Percentiles rank a stretch among this genome's conserved stretches.
Evolutionary conservation across 2,888 invertebrate genomes (phyloP).

Genomic region (Eueremaeus valkanovi): DNA sequence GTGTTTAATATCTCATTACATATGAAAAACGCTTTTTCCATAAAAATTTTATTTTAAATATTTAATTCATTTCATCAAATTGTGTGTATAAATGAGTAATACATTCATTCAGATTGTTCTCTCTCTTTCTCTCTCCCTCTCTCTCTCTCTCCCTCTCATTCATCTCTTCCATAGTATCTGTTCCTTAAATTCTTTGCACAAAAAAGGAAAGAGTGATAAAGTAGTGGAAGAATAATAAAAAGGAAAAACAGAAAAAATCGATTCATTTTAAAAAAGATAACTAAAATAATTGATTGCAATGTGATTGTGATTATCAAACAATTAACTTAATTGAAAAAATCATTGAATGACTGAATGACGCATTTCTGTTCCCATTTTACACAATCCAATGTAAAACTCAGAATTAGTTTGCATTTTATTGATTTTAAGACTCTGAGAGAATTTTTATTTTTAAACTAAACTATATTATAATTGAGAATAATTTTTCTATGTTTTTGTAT

Average conservation of each 20-base stretch:
- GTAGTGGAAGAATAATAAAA: not conserved
- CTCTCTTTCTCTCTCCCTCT: too few relatives aligned
- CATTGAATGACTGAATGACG: not conserved
- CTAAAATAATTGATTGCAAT: slow-evolving; percentile 3
- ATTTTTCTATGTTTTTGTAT: not conserved
- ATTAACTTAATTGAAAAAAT: slow-evolving; percentile 10
- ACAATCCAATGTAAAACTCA: not conserved
- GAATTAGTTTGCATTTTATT: not conserved
- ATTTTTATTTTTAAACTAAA: too few relatives aligned
- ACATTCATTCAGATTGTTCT: too few relatives aligned
- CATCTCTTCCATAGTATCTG: too few relatives aligned
- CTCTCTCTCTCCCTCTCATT: too few relatives aligned
- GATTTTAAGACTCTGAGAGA: not conserved
- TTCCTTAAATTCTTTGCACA: too few relatives aligned
- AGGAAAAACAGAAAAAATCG: not conserved
- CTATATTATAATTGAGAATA: too few relatives aligned
- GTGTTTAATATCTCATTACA: not conserved
- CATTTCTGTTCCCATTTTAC: slow-evolving; percentile 6
- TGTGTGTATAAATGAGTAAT: too few relatives aligned
- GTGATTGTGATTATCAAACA: slow-evolving; percentile 12
- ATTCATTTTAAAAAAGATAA: not conserved
- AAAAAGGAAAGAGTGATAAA: not conserved
- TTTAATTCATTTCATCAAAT: too few relatives aligned
- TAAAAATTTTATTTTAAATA: not conserved
- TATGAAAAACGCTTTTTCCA: not conserved